These are phyloP conservation scores for Styela clava DNA, from an alignment of 23 tunicate species.

Conservation along the genomic window DNA sequence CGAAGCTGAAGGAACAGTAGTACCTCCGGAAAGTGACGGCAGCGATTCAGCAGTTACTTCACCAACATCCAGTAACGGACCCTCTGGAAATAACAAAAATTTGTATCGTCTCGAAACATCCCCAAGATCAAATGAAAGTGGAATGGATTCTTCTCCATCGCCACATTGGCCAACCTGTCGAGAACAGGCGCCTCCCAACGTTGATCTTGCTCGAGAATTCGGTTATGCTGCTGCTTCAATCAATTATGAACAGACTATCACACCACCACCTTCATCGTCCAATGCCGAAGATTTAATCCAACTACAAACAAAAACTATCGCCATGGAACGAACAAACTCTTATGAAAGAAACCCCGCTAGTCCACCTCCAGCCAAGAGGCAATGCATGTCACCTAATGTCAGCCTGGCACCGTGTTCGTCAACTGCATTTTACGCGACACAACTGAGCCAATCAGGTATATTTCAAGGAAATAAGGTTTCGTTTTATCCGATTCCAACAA, in stretches of 20 bases:
- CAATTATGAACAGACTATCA: not conserved
- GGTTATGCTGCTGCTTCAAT: not conserved
- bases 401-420: not conserved
- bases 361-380: not conserved
- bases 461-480: not conserved
- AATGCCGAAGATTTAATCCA: not conserved
- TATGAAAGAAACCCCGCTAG: not conserved
- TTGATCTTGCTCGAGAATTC: not conserved
- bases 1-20: constrained; percentile 20
- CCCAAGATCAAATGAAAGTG: not conserved
- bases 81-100: not conserved
- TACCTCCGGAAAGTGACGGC: not conserved
- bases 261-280: not conserved
- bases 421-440: not conserved
- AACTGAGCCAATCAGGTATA: not conserved
- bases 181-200: not conserved
- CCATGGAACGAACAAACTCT: not conserved
- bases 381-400: not conserved
- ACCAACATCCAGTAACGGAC: constrained; percentile 20
- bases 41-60: constrained; percentile 11
- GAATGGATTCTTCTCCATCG: not conserved
- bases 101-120: not conserved
- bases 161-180: not conserved
- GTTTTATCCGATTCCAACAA: not conserved
- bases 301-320: not conserved